Conservation (phyloP, 1,140 invertebrate species). For the Drosophila pseudoobscura region DNA sequence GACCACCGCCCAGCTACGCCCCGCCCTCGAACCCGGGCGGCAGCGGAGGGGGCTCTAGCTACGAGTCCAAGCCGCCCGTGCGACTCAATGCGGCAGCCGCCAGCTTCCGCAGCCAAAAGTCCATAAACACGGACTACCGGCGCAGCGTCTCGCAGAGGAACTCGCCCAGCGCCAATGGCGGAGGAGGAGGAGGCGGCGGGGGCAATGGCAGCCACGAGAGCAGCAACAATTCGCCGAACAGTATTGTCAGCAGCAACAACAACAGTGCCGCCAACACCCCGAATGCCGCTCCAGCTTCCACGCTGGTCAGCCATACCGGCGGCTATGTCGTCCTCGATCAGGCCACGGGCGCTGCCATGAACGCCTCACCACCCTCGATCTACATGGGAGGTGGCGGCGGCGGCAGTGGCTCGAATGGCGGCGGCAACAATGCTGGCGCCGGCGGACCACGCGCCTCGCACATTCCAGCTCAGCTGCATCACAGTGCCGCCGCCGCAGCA, state of each 20-base stretch:
- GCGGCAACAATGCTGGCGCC: constrained; percentile 32
- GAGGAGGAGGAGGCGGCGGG: constrained; percentile 39
- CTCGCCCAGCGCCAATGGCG: constrained; percentile 78
- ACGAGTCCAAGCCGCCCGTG: constrained; percentile 70
- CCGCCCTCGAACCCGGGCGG: constrained; percentile 30
- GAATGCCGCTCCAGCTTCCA: constrained; percentile 45
- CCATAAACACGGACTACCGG: constrained; percentile 69
- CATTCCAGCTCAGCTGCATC: constrained; percentile 82
- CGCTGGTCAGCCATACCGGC: constrained; percentile 26
- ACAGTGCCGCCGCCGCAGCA: constrained; percentile 68
- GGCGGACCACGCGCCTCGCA: constrained; percentile 62
- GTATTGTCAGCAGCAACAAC: constrained; percentile 69
- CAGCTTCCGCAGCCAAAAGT: constrained; percentile 74
- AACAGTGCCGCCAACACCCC: constrained; percentile 72
- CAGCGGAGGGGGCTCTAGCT: constrained; percentile 8
- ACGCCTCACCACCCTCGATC: constrained; percentile 57
- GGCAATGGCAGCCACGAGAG: constrained; percentile 75
- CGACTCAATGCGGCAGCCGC: constrained; percentile 74
- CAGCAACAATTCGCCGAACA: constrained; percentile 83
- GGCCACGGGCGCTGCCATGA: constrained; percentile 55
- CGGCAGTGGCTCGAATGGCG: constrained; percentile 32
- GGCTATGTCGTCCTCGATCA: constrained; percentile 69
- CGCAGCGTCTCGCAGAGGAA: constrained; percentile 80
- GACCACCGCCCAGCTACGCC: constrained; percentile 68
- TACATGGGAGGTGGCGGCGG: constrained; percentile 46